Base-by-base conservation (phyloP, 2,797 vertebrate genomes). In the Rhynchonycteris naso region DNA sequence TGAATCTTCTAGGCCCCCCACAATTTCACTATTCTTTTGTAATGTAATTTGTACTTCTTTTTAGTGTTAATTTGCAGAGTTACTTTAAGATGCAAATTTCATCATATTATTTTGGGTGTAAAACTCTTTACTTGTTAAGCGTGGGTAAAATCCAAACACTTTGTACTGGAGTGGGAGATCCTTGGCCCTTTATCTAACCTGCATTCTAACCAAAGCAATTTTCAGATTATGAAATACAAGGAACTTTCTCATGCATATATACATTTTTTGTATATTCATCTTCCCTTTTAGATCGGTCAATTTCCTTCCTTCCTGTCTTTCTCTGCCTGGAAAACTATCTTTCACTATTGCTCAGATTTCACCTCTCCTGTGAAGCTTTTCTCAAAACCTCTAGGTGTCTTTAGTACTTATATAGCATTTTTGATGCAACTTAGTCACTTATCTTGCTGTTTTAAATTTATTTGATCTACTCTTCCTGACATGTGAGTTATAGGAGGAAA, bases 181-280 rank as follows among this genome's bases (percentile, higher is more conserved):
- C n/a, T 61, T 87, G 72, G 10, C 38, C 92, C 33, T 47, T 79
- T 79, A 74, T 14, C 24, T 79, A 82, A 82, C 35, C 30, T 93
- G 33, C 35, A 59, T 56, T 74, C 21, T 80, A 88, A 66, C 30
- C 21, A 88, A 88, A 90, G n/a, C 61, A 19, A 69, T 71, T 93
- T 94, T 88, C 24, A 82, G 56, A 79, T 92, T 71, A 90, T 71
- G 28, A 94, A 84, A 87, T 92, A 69, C 63, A 93, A 91, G 26
- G 24, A 91, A 83, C 26, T 74, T 95, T 79, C 11, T 86, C 38
- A 75, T 86, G 14, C 22, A 92, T 13, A 19, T 59, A 2, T 71
- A 21, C 13, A 7, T 93, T 66, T 90, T 82, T 72, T 88, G 43
- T 71, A 68, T 92, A 24, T 68, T 84, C 33, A 26, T 63, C 22